Percentiles rank a stretch among this genome's conserved stretches.
phyloP scores from a whole-genome alignment of 2,888 invertebrate genomes.

The Zaprionus bogoriensis region DNA sequence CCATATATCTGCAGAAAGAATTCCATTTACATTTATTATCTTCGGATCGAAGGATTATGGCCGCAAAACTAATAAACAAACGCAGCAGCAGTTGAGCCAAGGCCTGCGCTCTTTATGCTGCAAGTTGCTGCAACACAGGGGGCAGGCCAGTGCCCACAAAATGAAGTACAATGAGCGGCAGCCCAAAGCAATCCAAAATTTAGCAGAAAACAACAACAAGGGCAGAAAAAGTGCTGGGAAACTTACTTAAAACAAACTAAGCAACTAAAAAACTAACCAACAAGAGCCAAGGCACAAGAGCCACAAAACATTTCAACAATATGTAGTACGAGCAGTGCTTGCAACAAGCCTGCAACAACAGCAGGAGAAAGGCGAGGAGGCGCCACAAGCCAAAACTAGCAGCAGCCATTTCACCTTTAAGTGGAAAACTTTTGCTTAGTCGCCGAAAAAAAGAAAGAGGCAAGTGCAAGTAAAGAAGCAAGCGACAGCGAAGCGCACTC shows the following conservation, averaged over 20 bases:
- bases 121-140: slow-evolving; percentile 1
- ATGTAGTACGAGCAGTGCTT: slow-evolving; percentile 28
- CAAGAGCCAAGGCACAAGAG: slow-evolving; percentile 31
- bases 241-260: slow-evolving; percentile 41
- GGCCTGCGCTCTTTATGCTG: too few relatives aligned
- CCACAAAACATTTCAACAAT: slow-evolving; percentile 49
- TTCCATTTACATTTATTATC: slow-evolving; percentile 37
- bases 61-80: slow-evolving; percentile 27
- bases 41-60: slow-evolving; percentile 11
- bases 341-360: slow-evolving; percentile 29
- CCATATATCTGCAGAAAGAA: slow-evolving; percentile 10
- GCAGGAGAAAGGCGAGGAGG: slow-evolving; percentile 10
- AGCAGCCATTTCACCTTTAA: slow-evolving; percentile 49
- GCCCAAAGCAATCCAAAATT: slow-evolving; percentile 2
- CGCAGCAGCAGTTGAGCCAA: too few relatives aligned
- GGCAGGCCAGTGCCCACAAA: slow-evolving; percentile 26
- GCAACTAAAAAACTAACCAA: slow-evolving; percentile 27
- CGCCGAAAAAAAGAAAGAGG: background rate
- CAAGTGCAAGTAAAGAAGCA: background rate
- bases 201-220: slow-evolving; percentile 1
- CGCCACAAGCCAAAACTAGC: slow-evolving; percentile 36
- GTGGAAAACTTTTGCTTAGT: slow-evolving; percentile 44
- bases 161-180: slow-evolving; percentile 15
- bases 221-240: too few relatives aligned
- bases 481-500: background rate